phyloP scores from a whole-genome alignment of 2,888 invertebrate genomes.

The Agapostemon virescens region DNA sequence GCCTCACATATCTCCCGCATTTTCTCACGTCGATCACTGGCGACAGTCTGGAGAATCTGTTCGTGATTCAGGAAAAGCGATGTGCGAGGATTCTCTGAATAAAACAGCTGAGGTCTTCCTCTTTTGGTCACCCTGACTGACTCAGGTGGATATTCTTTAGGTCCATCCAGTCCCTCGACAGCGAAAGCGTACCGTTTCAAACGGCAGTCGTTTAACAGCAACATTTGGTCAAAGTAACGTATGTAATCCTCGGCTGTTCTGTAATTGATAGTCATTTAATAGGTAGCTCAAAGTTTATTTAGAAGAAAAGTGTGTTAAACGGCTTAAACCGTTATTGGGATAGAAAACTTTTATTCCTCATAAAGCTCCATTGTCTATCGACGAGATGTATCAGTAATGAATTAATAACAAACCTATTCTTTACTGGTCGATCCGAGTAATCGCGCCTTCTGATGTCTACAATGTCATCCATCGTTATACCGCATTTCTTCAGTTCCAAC shows the following conservation, averaged over 20 bases:
- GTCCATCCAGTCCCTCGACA: slow-evolving; percentile 72
- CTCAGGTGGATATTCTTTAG: slow-evolving; percentile 77
- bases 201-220: slow-evolving; percentile 74
- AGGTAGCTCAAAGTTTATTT: background rate
- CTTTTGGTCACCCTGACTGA: slow-evolving; percentile 73
- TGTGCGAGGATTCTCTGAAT: slow-evolving; percentile 75
- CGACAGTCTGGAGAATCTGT: slow-evolving; percentile 70
- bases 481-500: slow-evolving; percentile 70
- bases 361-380: background rate
- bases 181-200: slow-evolving; percentile 69
- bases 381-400: background rate
- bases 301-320: too few relatives aligned
- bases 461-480: slow-evolving; percentile 69
- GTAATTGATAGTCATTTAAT: slow-evolving; percentile 36
- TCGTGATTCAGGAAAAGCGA: slow-evolving; percentile 72
- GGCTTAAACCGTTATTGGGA: too few relatives aligned
- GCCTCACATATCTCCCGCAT: slow-evolving; percentile 76
- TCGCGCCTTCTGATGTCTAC: slow-evolving; percentile 65
- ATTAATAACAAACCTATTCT: slow-evolving; percentile 65
- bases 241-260: slow-evolving; percentile 76
- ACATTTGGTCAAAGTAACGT: slow-evolving; percentile 75
- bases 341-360: background rate
- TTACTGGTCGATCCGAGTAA: slow-evolving; percentile 63
- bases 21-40: slow-evolving; percentile 73
- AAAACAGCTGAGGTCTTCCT: slow-evolving; percentile 69